A percentile compares a stretch with the other conserved stretches of the same genome.
Conservation (phyloP, 1,140 invertebrate species). For the Tetragnatha versicolor region DNA sequence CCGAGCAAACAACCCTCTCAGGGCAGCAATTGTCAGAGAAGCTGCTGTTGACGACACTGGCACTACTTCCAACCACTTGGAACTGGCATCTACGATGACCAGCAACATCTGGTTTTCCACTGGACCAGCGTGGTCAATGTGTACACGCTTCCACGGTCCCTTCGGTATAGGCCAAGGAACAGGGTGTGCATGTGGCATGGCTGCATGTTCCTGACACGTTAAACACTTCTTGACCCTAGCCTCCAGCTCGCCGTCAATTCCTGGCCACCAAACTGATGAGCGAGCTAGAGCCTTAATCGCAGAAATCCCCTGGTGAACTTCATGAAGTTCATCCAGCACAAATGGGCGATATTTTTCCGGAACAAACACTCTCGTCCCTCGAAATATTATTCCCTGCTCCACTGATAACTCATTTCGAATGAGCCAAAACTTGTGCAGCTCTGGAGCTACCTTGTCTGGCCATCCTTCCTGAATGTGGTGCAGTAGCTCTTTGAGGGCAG, state of each 20-base stretch:
- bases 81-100: not conserved
- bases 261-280: conserved; percentile 60
- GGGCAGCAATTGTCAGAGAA: too few species aligned
- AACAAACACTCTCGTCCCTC: too few species aligned
- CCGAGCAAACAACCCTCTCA: too few species aligned
- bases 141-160: not conserved
- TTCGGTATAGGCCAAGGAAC: not conserved
- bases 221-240: conserved; percentile 53
- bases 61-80: too few species aligned
- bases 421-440: too few species aligned
- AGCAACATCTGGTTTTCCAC: not conserved
- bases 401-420: too few species aligned
- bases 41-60: too few species aligned
- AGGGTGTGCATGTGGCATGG: too few species aligned
- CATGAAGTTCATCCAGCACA: conserved; percentile 60
- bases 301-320: conserved; percentile 59
- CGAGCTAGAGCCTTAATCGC: conserved; percentile 61
- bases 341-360: too few species aligned
- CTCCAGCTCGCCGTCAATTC: conserved; percentile 61
- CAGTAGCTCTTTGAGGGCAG: not conserved
- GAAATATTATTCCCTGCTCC: too few species aligned
- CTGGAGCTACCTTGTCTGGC: too few species aligned
- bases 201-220: too few species aligned
- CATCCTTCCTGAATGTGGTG: not conserved
- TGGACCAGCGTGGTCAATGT: not conserved